These are phyloP conservation scores for Campopleginae sp. DNA, from an alignment of 2,888 invertebrate species.

Conservation along the genomic window DNA sequence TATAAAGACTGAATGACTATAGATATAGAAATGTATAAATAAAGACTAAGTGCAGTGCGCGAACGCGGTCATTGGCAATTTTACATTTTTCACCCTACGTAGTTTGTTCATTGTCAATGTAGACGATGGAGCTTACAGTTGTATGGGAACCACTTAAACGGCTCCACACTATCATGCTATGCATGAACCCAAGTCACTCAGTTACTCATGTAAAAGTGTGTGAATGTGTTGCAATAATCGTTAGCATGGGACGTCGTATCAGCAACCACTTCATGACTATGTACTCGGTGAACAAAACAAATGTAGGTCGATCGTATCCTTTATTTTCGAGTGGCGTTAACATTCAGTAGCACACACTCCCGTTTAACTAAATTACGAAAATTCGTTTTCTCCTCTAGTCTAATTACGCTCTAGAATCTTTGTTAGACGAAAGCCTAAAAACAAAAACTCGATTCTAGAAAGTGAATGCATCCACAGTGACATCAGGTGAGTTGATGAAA, in stretches of 20 bases:
- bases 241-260: constrained; percentile 5
- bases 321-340: background rate
- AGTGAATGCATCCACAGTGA: background rate
- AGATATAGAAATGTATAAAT: background rate
- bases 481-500: background rate
- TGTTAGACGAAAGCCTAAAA: background rate
- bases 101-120: background rate
- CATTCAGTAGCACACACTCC: background rate
- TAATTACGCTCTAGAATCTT: background rate
- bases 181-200: background rate
- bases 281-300: background rate
- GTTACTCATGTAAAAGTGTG: background rate
- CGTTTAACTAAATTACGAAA: background rate
- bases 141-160: background rate
- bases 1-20: constrained; percentile 7
- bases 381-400: background rate
- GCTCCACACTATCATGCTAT: background rate
- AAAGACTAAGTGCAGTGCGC: background rate
- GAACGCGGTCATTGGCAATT: constrained; percentile 12
- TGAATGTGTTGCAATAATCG: constrained; percentile 4
- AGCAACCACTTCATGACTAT: background rate
- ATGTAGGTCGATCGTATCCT: constrained; percentile 12
- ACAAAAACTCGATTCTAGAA: background rate
- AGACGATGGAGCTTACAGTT: background rate
- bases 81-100: constrained; percentile 14